phyloP scores from a whole-genome alignment of 1,140 invertebrate genomes.

The Oscheius sp. region DNA sequence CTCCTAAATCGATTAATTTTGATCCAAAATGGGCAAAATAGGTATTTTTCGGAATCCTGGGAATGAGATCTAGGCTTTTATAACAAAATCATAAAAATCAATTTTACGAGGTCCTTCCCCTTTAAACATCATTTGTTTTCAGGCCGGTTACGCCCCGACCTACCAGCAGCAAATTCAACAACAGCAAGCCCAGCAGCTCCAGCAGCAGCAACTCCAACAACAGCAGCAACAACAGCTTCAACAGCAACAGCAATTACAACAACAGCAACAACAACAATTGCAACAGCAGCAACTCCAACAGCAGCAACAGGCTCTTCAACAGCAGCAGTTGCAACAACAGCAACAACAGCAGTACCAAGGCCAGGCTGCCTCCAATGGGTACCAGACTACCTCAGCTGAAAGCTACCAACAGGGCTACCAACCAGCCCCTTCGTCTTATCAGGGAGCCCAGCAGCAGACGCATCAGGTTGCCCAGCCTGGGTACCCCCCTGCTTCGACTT shows the following conservation, averaged over 20 bases:
- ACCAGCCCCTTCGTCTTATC: neutral
- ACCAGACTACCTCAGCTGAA: neutral
- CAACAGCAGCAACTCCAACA: conserved; percentile 12
- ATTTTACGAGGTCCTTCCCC: too few relatives aligned
- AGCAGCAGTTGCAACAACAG: neutral
- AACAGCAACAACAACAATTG: neutral
- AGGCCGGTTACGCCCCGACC: neutral
- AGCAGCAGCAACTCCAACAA: conserved; percentile 26
- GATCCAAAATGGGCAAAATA: too few relatives aligned
- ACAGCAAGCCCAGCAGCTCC: conserved; percentile 8
- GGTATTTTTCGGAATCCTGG: too few relatives aligned
- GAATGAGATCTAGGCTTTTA: too few relatives aligned
- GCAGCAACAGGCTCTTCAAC: conserved; percentile 24
- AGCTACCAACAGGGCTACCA: neutral
- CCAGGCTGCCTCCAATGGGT: conserved; percentile 20
- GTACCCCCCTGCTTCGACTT: neutral
- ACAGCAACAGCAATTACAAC: conserved; percentile 17
- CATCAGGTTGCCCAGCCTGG: neutral
- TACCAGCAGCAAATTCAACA: conserved; percentile 14
- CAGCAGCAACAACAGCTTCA: conserved; percentile 40
- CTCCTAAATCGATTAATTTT: too few relatives aligned
- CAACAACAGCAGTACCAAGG: conserved; percentile 4
- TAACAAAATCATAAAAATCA: too few relatives aligned
- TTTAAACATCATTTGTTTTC: too few relatives aligned
- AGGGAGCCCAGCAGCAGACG: too few relatives aligned